phyloP scores from a whole-genome alignment of 2,888 invertebrate species.

The Exocentrus adspersus region DNA sequence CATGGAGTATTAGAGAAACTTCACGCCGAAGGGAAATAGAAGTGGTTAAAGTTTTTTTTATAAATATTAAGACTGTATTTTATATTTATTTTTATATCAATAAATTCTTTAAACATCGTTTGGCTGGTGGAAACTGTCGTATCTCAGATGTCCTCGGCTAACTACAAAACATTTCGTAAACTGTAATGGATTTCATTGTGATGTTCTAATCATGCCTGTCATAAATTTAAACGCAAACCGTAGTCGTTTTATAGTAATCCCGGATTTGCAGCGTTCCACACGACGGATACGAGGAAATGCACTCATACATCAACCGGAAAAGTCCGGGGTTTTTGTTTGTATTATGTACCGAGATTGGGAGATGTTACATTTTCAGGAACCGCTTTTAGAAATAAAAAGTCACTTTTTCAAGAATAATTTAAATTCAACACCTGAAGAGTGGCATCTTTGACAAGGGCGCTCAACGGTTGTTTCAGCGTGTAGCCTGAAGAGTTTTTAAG shows the following conservation, averaged over 20 bases:
- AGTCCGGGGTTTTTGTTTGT: neutral
- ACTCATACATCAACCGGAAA: neutral
- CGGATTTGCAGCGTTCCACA: neutral
- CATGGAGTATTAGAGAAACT: slow-evolving; percentile 23
- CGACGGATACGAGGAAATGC: neutral
- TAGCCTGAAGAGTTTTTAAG: too few relatives aligned
- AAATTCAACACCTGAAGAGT: too few relatives aligned
- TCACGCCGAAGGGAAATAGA: neutral
- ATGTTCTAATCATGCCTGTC: neutral
- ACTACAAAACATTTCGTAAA: neutral
- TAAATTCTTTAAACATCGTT: slow-evolving; percentile 8
- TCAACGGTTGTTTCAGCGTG: too few relatives aligned
- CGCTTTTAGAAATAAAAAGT: too few relatives aligned
- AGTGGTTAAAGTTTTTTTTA: neutral
- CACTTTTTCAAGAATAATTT: too few relatives aligned
- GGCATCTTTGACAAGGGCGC: too few relatives aligned
- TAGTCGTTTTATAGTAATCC: neutral
- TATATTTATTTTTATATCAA: slow-evolving; percentile 17
- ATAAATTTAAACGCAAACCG: neutral
- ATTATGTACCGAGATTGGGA: too few relatives aligned
- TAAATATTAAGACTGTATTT: neutral
- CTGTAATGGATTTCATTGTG: neutral
- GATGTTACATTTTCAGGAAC: too few relatives aligned
- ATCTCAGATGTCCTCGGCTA: too few relatives aligned
- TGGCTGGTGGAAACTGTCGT: too few relatives aligned